Evolutionary conservation across 1,140 invertebrate genomes (phyloP).

Genomic region (Drosophila nigromelanica): DNA sequence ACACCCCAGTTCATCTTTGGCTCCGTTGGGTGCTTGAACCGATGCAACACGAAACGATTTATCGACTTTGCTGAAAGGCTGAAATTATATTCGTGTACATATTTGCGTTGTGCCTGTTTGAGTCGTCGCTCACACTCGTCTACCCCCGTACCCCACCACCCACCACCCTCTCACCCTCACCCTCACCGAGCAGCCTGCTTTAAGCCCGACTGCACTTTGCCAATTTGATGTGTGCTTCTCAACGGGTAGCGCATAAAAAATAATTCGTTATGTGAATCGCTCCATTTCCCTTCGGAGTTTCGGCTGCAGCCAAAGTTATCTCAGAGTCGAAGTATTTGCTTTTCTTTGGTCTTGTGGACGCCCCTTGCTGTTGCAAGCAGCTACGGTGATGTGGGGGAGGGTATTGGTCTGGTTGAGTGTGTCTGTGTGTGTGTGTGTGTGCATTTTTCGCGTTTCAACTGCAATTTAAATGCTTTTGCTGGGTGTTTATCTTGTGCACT

Average conservation of each 20-base stretch:
- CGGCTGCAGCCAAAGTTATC: not conserved
- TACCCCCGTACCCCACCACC: not conserved
- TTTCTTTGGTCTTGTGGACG: constrained; percentile 7
- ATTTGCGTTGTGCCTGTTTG: constrained; percentile 29
- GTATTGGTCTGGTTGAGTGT: constrained; percentile 19
- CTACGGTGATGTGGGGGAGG: constrained; percentile 35
- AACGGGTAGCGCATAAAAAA: constrained; percentile 45
- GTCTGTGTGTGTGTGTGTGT: constrained; percentile 23
- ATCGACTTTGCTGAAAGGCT: constrained; percentile 41
- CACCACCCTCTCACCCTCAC: not conserved
- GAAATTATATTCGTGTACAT: constrained; percentile 38
- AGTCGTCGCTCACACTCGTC: not conserved
- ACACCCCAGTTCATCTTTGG: not conserved
- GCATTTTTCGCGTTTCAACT: constrained; percentile 40
- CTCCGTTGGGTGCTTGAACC: constrained; percentile 4
- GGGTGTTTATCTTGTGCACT: constrained; percentile 17
- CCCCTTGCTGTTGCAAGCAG: not conserved
- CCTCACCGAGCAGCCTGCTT: constrained; percentile 8
- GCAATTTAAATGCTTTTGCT: constrained; percentile 51
- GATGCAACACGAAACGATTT: constrained; percentile 41
- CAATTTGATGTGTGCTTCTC: constrained; percentile 45
- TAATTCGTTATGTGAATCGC: constrained; percentile 52
- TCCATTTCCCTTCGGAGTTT: constrained; percentile 20
- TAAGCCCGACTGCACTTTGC: constrained; percentile 46
- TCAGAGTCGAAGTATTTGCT: constrained; percentile 8